Conservation (phyloP, 2,888 invertebrate species). For the Zeuzera pyrina region DNA sequence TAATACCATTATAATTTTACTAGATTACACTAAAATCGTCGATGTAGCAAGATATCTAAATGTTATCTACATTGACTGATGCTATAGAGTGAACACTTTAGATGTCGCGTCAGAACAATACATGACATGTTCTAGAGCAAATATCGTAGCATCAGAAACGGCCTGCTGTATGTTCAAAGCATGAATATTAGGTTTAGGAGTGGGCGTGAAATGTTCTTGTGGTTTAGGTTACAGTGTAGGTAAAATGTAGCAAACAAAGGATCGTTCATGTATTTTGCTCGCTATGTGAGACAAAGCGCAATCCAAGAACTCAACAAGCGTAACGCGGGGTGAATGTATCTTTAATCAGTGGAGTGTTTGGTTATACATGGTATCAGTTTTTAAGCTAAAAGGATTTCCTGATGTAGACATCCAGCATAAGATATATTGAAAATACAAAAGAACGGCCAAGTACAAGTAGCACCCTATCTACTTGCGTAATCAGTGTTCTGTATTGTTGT, state of each 20-base stretch:
- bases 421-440: too few relatives aligned
- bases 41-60: too few relatives aligned
- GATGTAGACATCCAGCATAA: not conserved
- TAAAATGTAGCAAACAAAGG: conserved; percentile 61
- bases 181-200: conserved; percentile 45
- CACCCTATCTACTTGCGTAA: too few relatives aligned
- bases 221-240: conserved; percentile 51
- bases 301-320: conserved; percentile 49
- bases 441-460: too few relatives aligned
- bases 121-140: conserved; percentile 44
- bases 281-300: conserved; percentile 53
- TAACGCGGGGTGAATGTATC: conserved; percentile 64
- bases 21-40: too few relatives aligned
- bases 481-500: too few relatives aligned
- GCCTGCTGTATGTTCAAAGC: conserved; percentile 33
- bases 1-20: conserved; percentile 7
- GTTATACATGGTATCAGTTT: too few relatives aligned
- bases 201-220: conserved; percentile 52
- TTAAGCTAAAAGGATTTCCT: not conserved
- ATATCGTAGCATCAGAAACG: conserved; percentile 45
- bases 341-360: conserved; percentile 57
- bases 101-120: too few relatives aligned
- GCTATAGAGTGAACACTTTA: too few relatives aligned
- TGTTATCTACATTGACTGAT: too few relatives aligned
- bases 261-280: conserved; percentile 48